These are phyloP conservation scores for Lacanobia wlatinum DNA, from an alignment of 2,888 invertebrate genomes.

Conservation along the genomic window DNA sequence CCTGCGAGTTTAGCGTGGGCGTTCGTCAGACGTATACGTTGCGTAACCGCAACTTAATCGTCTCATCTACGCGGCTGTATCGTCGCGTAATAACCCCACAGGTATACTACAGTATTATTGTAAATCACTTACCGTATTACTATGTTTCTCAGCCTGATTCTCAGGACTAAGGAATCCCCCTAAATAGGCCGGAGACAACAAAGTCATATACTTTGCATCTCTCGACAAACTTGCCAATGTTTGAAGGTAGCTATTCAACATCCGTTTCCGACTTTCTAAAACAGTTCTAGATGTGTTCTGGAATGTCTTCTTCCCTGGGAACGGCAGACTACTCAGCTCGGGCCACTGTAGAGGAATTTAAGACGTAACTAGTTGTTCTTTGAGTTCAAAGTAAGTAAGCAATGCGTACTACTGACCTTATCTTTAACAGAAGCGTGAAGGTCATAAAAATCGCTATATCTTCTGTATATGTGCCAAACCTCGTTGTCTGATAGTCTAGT, in stretches of 20 bases:
- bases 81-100: background rate
- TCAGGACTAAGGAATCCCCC: conserved; percentile 88
- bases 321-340: conserved; percentile 94
- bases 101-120: background rate
- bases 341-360: conserved; percentile 91
- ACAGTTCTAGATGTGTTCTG: conserved; percentile 97
- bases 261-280: conserved; percentile 95
- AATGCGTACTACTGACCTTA: conserved; percentile 83
- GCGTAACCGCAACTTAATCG: background rate
- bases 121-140: conserved; percentile 79
- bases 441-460: conserved; percentile 98
- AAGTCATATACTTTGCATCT: conserved; percentile 82
- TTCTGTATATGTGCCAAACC: conserved; percentile 97
- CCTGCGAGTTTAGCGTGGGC: background rate
- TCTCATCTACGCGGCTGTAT: background rate
- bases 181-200: conserved; percentile 83
- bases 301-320: conserved; percentile 98
- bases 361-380: background rate
- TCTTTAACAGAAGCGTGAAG: conserved; percentile 95
- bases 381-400: background rate
- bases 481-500: conserved; percentile 93
- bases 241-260: conserved; percentile 95
- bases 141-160: conserved; percentile 85
- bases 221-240: conserved; percentile 88
- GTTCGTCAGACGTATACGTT: background rate